Evolutionary conservation across 30 jellyfish, hydroid and myxozoan genomes (phyloP).

Genomic region (Aurelia aurita complex sp. Pacific): DNA sequence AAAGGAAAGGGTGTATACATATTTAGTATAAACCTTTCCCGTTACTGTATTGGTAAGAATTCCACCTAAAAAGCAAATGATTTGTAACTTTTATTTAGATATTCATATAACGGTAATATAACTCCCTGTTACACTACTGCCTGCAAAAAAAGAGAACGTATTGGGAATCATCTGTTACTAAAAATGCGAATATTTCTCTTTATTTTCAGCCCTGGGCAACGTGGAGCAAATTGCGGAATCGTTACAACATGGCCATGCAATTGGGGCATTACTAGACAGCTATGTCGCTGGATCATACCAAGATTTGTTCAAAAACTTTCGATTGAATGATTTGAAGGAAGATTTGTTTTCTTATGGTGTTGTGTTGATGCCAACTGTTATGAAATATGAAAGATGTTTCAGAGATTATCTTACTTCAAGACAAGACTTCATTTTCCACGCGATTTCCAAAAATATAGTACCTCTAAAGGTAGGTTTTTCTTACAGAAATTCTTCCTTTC

Average conservation of each 20-base stretch:
- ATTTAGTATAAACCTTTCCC: too few species aligned
- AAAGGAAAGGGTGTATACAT: too few species aligned
- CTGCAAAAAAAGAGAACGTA: too few species aligned
- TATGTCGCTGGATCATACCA: conserved; percentile 95
- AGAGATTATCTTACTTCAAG: conserved; percentile 48
- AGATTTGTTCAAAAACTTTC: conserved; percentile 47
- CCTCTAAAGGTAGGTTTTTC: conserved; percentile 73
- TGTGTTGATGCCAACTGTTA: conserved; percentile 80
- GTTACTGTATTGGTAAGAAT: too few species aligned
- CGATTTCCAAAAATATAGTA: conserved; percentile 67
- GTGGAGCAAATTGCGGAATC: conserved; percentile 22
- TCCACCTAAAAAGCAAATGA: too few species aligned
- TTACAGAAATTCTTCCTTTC: too few species aligned
- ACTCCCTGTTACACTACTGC: too few species aligned
- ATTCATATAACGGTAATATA: too few species aligned
- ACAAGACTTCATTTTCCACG: conserved; percentile 54
- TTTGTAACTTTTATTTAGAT: too few species aligned
- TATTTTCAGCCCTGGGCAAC: neutral
- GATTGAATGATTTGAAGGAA: conserved; percentile 81
- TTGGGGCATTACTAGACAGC: conserved; percentile 91
- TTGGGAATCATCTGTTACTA: too few species aligned
- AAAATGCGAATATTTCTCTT: too few species aligned
- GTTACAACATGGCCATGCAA: neutral
- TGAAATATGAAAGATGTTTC: conserved; percentile 45
- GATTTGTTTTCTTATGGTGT: conserved; percentile 90